Evolutionary conservation across 1,140 invertebrate species (phyloP), one percentile per base, ranked within the genome.

Genomic region (Eriocheir sinensis): DNA sequence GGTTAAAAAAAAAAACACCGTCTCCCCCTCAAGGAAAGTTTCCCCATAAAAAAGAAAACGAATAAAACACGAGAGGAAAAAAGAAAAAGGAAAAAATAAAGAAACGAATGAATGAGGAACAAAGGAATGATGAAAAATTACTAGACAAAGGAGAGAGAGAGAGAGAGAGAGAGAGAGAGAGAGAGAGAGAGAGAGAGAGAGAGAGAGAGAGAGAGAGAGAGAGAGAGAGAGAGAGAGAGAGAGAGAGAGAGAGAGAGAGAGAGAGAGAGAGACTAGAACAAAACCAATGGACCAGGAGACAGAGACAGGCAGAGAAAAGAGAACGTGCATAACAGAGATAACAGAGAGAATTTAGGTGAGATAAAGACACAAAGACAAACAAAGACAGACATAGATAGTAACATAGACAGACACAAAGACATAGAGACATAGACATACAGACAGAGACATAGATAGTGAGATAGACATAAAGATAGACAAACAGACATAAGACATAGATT

Each of bases 261-360:
- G 88, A 89, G 34, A 89, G 88, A 40, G 34, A 89, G 88, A 89
- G 34, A 89, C n/a, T n/a, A n/a, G n/a, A n/a, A n/a, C n/a, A n/a
- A n/a, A n/a, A n/a, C n/a, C n/a, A n/a, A n/a, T n/a, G n/a, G n/a
- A n/a, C n/a, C n/a, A n/a, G n/a, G n/a, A n/a, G n/a, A n/a, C n/a
- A n/a, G n/a, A n/a, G n/a, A n/a, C n/a, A n/a, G n/a, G n/a, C n/a
- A n/a, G n/a, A n/a, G n/a, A n/a, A n/a, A n/a, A n/a, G n/a, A n/a
- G n/a, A n/a, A n/a, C n/a, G n/a, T n/a, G n/a, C n/a, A n/a, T n/a
- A n/a, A n/a, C n/a, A n/a, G n/a, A n/a, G n/a, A n/a, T n/a, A n/a
- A n/a, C n/a, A n/a, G n/a, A n/a, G n/a, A n/a, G n/a, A n/a, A n/a
- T n/a, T n/a, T n/a, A n/a, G n/a, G n/a, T n/a, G n/a, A n/a, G n/a